Evolutionary conservation across 1,140 invertebrate genomes (phyloP).

Genomic region (Sycophaga agraensis): DNA sequence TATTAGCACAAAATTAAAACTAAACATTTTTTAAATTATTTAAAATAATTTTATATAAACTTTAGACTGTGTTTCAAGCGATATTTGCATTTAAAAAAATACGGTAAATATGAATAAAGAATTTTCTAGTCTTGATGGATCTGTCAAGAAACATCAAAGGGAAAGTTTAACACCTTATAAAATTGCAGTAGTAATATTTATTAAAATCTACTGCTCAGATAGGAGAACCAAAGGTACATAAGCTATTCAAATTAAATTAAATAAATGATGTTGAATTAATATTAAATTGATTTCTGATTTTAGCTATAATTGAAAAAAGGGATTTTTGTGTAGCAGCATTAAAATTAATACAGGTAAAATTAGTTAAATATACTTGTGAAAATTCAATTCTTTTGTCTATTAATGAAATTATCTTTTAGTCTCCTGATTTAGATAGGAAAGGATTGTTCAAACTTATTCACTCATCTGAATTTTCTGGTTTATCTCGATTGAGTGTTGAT

Average conservation of each 20-base stretch:
- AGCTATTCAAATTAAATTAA: too few relatives aligned
- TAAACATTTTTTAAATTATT: too few relatives aligned
- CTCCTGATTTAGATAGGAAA: conserved; percentile 66
- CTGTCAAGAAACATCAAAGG: conserved; percentile 42
- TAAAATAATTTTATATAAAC: too few relatives aligned
- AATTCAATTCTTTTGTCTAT: conserved; percentile 8
- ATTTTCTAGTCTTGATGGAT: conserved; percentile 48
- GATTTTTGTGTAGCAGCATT: conserved; percentile 66
- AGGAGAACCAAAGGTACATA: conserved; percentile 52
- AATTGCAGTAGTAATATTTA: conserved; percentile 59
- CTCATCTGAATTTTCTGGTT: conserved; percentile 55
- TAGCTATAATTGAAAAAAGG: conserved; percentile 50
- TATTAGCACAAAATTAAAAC: too few relatives aligned
- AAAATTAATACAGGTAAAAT: conserved; percentile 64
- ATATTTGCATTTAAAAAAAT: too few relatives aligned
- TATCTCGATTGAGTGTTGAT: conserved; percentile 58
- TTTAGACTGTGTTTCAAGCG: not conserved
- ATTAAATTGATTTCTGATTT: conserved; percentile 32
- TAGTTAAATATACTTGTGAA: conserved; percentile 8
- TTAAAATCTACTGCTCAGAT: conserved; percentile 57
- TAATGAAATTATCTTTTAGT: conserved; percentile 43
- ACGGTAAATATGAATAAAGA: conserved; percentile 51
- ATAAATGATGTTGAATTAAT: conserved; percentile 14
- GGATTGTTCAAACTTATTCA: conserved; percentile 61
- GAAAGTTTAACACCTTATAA: conserved; percentile 62